Evolutionary conservation across 2,797 vertebrate species (phyloP).

Genomic region (Neoniphon sammara): DNA sequence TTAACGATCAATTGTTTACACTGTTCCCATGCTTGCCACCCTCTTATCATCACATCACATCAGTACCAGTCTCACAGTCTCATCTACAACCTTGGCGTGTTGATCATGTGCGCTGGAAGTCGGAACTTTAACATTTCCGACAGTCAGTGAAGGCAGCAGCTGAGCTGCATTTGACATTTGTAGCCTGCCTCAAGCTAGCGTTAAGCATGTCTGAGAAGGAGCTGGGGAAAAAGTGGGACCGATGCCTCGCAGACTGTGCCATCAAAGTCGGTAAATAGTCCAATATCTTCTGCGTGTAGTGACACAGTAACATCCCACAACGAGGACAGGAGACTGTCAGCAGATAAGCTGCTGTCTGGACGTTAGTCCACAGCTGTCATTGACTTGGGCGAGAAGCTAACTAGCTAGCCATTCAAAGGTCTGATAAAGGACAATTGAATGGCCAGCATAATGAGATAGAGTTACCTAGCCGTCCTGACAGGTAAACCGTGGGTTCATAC

Average conservation of each 20-base stretch:
- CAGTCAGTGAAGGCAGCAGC: constrained; percentile 48
- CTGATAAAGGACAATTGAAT: constrained; percentile 64
- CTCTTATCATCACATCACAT: fast-evolving
- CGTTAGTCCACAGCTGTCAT: constrained; percentile 59
- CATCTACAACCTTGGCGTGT: too few species aligned
- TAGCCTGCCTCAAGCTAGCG: constrained; percentile 57
- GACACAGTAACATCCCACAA: not conserved
- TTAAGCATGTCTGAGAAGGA: constrained; percentile 84
- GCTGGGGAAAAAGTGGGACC: constrained; percentile 84
- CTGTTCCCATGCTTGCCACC: too few species aligned
- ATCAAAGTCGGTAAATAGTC: constrained; percentile 83
- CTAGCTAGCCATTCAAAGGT: constrained; percentile 65
- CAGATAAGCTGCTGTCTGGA: not conserved
- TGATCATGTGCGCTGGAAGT: not conserved
- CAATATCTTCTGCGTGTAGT: not conserved
- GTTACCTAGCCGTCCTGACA: not conserved
- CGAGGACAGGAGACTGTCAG: too few species aligned
- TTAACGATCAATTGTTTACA: too few species aligned
- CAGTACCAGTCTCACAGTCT: fast-evolving
- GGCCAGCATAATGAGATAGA: not conserved
- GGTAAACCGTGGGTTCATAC: not conserved
- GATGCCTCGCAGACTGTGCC: constrained; percentile 82
- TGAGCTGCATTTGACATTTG: constrained; percentile 54
- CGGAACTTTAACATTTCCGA: not conserved
- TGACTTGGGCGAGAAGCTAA: constrained; percentile 67